Evolutionary conservation across 2,888 invertebrate species (phyloP).

Genomic region (Scelioninae gen. 2): DNA sequence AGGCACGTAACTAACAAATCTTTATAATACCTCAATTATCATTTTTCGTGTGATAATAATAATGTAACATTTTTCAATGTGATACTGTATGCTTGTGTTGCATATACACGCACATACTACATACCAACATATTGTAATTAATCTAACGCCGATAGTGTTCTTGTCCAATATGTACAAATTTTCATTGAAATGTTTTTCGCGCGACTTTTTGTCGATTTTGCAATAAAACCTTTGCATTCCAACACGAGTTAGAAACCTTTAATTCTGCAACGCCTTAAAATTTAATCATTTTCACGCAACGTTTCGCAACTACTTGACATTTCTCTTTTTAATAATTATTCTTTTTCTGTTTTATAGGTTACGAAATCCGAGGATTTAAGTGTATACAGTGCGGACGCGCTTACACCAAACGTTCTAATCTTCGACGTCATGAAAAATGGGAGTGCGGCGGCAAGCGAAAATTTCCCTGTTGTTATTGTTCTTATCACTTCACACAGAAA

Average conservation of each 20-base stretch:
- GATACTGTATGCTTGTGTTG: slow-evolving; percentile 26
- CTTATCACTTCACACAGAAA: slow-evolving; percentile 71
- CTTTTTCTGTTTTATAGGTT: slow-evolving; percentile 63
- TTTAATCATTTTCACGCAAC: neutral
- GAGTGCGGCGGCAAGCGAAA: slow-evolving; percentile 73
- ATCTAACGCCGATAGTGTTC: slow-evolving; percentile 27
- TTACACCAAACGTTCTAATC: slow-evolving; percentile 68
- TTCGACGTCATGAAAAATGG: slow-evolving; percentile 70
- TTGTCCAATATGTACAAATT: slow-evolving; percentile 23
- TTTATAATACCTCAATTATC: neutral
- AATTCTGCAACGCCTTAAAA: neutral
- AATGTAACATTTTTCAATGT: slow-evolving; percentile 19
- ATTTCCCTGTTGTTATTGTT: slow-evolving; percentile 71
- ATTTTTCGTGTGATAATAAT: slow-evolving; percentile 8
- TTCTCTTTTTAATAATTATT: slow-evolving; percentile 16
- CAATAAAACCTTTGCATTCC: slow-evolving; percentile 31
- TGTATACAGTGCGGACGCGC: slow-evolving; percentile 66
- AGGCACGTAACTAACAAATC: neutral
- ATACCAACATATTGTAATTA: slow-evolving; percentile 30
- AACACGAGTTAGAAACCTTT: slow-evolving; percentile 5
- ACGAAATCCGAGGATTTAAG: slow-evolving; percentile 59
- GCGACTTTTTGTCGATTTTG: slow-evolving; percentile 15
- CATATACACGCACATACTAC: slow-evolving; percentile 15
- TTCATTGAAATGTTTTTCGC: slow-evolving; percentile 18
- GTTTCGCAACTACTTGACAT: too few species aligned